Evolutionary conservation across 2,888 invertebrate species (phyloP).

Genomic region (Himalopsyche kuldschensis): DNA sequence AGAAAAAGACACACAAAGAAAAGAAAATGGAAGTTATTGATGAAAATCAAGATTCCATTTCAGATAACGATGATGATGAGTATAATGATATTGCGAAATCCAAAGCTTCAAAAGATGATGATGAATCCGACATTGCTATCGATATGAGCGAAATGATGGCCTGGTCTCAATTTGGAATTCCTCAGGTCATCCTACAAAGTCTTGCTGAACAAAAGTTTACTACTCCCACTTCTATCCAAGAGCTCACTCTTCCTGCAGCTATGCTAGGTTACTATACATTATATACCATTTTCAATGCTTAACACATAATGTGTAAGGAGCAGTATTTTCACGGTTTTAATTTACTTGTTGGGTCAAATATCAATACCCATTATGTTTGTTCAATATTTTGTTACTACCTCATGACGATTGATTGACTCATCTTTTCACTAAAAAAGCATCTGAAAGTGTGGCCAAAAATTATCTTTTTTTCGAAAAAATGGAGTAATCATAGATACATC

Average conservation of each 20-base stretch:
- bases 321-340: too few relatives aligned
- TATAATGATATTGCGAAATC: neutral
- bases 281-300: too few relatives aligned
- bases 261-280: conserved; percentile 65
- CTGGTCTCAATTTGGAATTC: conserved; percentile 73
- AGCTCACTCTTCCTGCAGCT: conserved; percentile 77
- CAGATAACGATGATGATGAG: conserved; percentile 13
- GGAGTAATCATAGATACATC: too few relatives aligned
- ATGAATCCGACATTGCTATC: conserved; percentile 29
- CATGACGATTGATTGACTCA: too few relatives aligned
- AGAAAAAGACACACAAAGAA: neutral
- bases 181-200: conserved; percentile 69
- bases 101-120: conserved; percentile 26
- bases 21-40: conserved; percentile 13
- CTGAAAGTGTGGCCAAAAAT: too few relatives aligned
- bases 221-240: conserved; percentile 88
- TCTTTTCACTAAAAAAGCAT: too few relatives aligned
- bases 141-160: conserved; percentile 56
- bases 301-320: too few relatives aligned
- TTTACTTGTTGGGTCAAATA: too few relatives aligned
- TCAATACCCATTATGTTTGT: too few relatives aligned
- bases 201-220: conserved; percentile 75
- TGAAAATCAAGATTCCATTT: conserved; percentile 33
- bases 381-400: too few relatives aligned
- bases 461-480: too few relatives aligned